phyloP scores from a whole-genome alignment of 30 jellyfish, hydroid and myxozoan genomes.

The Mastigias papua region DNA sequence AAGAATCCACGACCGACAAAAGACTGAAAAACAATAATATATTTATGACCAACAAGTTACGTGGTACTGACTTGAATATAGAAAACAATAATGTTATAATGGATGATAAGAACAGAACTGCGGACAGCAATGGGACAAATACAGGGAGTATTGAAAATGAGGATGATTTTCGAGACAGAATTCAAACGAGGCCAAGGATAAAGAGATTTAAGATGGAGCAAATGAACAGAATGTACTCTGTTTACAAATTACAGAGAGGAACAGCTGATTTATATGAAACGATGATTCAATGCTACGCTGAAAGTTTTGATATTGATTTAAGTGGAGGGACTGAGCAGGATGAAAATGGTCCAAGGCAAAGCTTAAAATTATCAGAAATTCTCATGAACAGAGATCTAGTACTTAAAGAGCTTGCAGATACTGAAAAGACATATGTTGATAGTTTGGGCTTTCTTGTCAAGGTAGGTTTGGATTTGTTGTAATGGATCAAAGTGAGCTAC shows the following conservation, averaged over 20 bases:
- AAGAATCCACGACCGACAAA: neutral
- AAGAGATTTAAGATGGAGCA: slow-evolving; percentile 82
- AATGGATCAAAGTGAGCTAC: no score
- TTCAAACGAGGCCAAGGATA: slow-evolving; percentile 52
- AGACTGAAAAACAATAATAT: neutral
- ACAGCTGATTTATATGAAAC: slow-evolving; percentile 82
- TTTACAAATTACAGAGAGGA: slow-evolving; percentile 76
- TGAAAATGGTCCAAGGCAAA: slow-evolving; percentile 22
- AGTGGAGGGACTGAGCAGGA: slow-evolving; percentile 14
- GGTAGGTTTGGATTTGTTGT: slow-evolving; percentile 22
- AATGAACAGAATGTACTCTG: slow-evolving; percentile 69
- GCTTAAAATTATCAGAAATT: slow-evolving; percentile 59
- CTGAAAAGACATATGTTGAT: slow-evolving; percentile 80
- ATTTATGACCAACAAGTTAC: neutral
- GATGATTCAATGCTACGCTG: slow-evolving; percentile 81
- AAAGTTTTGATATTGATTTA: slow-evolving; percentile 55
- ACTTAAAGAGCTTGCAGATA: slow-evolving; percentile 84
- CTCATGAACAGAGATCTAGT: slow-evolving; percentile 86
- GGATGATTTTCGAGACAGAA: slow-evolving; percentile 26
- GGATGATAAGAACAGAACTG: neutral
- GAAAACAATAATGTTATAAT: neutral
- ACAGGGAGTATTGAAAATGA: neutral
- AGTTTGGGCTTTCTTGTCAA: slow-evolving; percentile 65
- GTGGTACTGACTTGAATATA: neutral
- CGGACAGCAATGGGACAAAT: slow-evolving; percentile 11